These are phyloP conservation scores for western clawed frog (Xenopus tropicalis) DNA, from an alignment of 2,113 vertebrate genomes.

Conservation along the genomic window DNA sequence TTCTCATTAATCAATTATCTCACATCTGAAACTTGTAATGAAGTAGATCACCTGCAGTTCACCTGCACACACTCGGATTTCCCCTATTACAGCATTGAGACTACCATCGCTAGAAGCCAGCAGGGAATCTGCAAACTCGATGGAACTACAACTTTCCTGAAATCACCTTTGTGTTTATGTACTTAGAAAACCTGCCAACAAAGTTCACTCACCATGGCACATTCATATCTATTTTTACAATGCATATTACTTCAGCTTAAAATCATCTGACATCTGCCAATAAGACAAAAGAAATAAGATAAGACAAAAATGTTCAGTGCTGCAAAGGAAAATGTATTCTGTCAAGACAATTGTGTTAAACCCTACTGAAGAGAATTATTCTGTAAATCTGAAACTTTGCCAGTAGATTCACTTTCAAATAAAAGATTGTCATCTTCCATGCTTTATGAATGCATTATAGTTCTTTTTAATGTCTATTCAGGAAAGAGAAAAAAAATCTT, in stretches of 20 bases:
- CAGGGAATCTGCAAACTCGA: too few relatives aligned
- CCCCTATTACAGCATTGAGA: too few relatives aligned
- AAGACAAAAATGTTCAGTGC: neutral
- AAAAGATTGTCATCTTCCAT: neutral
- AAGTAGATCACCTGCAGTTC: too few relatives aligned
- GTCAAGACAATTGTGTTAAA: conserved; percentile 8
- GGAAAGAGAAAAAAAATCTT: neutral
- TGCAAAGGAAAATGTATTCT: conserved; percentile 3
- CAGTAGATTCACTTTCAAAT: neutral
- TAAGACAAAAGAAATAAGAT: conserved; percentile 9
- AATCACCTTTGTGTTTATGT: too few relatives aligned
- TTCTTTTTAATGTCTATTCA: neutral
- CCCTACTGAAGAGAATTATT: neutral
- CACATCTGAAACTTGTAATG: too few relatives aligned
- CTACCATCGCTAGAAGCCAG: too few relatives aligned
- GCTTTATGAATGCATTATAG: neutral
- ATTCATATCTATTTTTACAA: conserved; percentile 8
- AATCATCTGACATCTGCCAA: conserved; percentile 10
- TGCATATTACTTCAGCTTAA: neutral
- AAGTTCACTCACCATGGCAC: too few relatives aligned
- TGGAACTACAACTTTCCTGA: too few relatives aligned
- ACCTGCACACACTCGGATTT: too few relatives aligned
- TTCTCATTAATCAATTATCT: too few relatives aligned
- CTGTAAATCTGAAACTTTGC: conserved; percentile 4
- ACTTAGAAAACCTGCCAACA: too few relatives aligned